These are phyloP conservation scores for Spongilla lacustris DNA, from an alignment of 37 sponge, comb jelly and placozoan genomes.

Conservation along the genomic window DNA sequence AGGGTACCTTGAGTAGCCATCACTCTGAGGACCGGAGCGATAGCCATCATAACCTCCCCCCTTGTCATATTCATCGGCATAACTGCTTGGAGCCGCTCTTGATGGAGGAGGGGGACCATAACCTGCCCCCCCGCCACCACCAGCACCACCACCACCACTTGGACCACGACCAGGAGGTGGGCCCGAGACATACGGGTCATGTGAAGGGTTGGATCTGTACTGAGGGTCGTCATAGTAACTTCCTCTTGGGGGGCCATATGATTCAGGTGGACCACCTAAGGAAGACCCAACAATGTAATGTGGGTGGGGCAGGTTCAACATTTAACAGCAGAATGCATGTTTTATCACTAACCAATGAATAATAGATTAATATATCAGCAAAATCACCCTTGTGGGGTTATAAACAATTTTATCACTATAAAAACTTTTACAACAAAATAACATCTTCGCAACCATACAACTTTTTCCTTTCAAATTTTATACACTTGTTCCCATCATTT, in stretches of 20 bases:
- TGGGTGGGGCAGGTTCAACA: background rate
- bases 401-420: no score
- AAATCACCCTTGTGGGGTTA: no score
- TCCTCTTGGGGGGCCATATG: conserved; percentile 7
- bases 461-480: no score
- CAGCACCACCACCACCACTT: background rate
- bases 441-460: no score
- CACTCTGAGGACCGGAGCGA: conserved; percentile 3
- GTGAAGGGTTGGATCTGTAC: background rate
- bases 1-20: conserved; percentile 12
- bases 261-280: conserved; percentile 19
- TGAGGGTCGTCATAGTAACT: conserved; percentile 30
- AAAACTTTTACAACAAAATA: no score
- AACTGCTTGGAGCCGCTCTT: background rate
- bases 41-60: background rate
- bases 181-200: conserved; percentile 5
- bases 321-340: background rate
- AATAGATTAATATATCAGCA: no score
- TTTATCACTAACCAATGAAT: no score
- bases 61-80: conserved; percentile 4
- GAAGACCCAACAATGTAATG: background rate
- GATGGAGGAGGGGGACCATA: background rate
- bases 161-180: conserved; percentile 10
- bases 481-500: no score
- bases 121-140: background rate